Percentiles rank a stretch among this genome's conserved stretches.
Conservation (phyloP, 2,888 invertebrate genomes). For the Dryocosmus kuriphilus region DNA sequence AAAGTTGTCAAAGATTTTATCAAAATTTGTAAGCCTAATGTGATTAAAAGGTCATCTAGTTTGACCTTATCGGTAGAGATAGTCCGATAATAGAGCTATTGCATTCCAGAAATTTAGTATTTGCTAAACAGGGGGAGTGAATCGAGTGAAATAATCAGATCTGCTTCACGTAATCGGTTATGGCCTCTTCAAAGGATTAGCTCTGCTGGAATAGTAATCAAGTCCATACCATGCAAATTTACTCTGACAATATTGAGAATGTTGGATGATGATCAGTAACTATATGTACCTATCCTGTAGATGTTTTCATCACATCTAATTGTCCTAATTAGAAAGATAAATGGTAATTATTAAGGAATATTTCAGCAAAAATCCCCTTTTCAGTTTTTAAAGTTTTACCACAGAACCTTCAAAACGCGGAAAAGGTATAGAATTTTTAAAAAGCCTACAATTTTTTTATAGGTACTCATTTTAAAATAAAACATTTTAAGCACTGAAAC, state of each 20-base stretch:
- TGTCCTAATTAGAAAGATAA: too few species aligned
- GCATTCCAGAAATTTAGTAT: neutral
- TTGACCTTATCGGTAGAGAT: neutral
- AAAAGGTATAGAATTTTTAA: too few species aligned
- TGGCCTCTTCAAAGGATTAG: neutral
- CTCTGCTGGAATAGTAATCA: neutral
- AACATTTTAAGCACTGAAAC: too few species aligned
- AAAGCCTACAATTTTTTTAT: too few species aligned
- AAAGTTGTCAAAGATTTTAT: neutral
- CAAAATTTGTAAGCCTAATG: neutral
- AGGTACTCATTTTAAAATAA: too few species aligned
- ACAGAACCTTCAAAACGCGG: too few species aligned
- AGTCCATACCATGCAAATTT: slow-evolving; percentile 3
- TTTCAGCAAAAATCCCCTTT: too few species aligned
- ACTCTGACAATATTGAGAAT: neutral
- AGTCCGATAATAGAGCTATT: neutral
- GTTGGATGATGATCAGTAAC: neutral
- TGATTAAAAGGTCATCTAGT: neutral
- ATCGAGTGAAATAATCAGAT: neutral
- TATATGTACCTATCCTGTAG: neutral
- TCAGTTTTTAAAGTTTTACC: too few species aligned
- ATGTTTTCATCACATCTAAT: too few species aligned
- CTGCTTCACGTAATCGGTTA: neutral
- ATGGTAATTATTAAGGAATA: too few species aligned
- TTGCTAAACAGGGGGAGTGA: neutral